Evolutionary conservation across 2,797 vertebrate species (phyloP), one percentile per base, ranked within the genome.

Genomic region (Pteropus rufus): DNA sequence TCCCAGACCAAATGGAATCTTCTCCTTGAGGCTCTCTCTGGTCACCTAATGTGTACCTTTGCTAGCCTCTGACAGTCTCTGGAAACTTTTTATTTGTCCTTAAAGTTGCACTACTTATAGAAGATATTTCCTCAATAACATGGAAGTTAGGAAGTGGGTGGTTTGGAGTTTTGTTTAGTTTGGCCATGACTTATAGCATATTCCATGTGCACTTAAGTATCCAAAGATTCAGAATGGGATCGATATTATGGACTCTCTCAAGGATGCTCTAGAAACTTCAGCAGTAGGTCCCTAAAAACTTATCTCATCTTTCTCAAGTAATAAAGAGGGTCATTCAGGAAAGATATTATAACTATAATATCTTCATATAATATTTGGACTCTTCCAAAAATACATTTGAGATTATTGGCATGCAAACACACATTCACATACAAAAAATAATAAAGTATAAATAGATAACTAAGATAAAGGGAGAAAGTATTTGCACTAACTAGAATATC

Each of bases 391-490:
- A 60, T 62, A 84, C 4, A 82, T 64, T 94, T 94, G 34, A 86
- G 7, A 82, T 79, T 62, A 91, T 64, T 89, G 14, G 15, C 56
- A 58, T 64, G 62, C 11, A 93, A 84, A 88, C 26, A 89, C 3
- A 89, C 26, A 89, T 46, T 70, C 8, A 62, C 62, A 80, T 31
- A 69, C 7, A 81, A 81, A 95, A 34, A n/a, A 92, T 64, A 91
- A 77, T 85, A 91, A 93, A 77, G 96, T 77, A 67, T 31, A 89
- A 91, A 85, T 65, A 60, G n/a, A 89, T 79, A 91, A 79, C 69
- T 64, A 81, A 95, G 31, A 58, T 24, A 76, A 92, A 46, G 5
- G 19, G 21, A 11, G 82, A 93, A 82, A 82, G 14, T 52, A 69
- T 69, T 93, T 96, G 41, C 56, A 76, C 41, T 82, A 91, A 86